phyloP scores from a whole-genome alignment of 2,113 vertebrate genomes.

The Spea multiplicata region DNA sequence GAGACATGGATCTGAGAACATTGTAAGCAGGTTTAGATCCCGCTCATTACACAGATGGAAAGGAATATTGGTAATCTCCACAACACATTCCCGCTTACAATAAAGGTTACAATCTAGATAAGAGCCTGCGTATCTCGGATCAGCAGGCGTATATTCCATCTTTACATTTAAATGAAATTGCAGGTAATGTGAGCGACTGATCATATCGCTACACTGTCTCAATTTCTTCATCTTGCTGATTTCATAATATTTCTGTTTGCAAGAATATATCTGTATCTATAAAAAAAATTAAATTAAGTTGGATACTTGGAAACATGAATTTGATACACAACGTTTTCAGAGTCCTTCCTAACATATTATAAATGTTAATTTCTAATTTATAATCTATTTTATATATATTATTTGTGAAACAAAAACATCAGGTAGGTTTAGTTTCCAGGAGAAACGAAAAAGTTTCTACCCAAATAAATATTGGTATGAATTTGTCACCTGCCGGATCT shows the following conservation, averaged over 20 bases:
- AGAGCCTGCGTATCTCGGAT: slow-evolving; percentile 39
- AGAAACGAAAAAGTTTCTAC: too few species aligned
- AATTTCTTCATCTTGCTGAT: slow-evolving; percentile 46
- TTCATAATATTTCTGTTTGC: slow-evolving; percentile 45
- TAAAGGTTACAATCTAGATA: slow-evolving; percentile 49
- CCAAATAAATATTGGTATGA: too few species aligned
- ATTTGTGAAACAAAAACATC: too few species aligned
- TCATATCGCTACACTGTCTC: slow-evolving; percentile 35
- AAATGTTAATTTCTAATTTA: neutral
- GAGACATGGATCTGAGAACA: slow-evolving; percentile 36
- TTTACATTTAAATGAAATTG: slow-evolving; percentile 49
- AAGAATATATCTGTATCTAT: slow-evolving; percentile 20
- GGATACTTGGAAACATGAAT: slow-evolving; percentile 17
- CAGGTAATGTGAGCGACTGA: slow-evolving; percentile 42
- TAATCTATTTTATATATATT: too few species aligned
- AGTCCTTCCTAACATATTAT: neutral
- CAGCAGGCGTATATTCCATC: slow-evolving; percentile 47
- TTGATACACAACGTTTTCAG: slow-evolving; percentile 12
- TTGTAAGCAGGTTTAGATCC: slow-evolving; percentile 18
- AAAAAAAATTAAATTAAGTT: slow-evolving; percentile 31
- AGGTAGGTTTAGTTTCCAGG: too few species aligned
- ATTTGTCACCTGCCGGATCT: too few species aligned
- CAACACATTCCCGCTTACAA: slow-evolving; percentile 47
- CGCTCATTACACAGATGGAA: slow-evolving; percentile 36
- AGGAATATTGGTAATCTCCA: slow-evolving; percentile 42